These are phyloP conservation scores for Pseudococcus jackbeardsleyi DNA, from an alignment of 2,888 invertebrate genomes.

Conservation along the genomic window DNA sequence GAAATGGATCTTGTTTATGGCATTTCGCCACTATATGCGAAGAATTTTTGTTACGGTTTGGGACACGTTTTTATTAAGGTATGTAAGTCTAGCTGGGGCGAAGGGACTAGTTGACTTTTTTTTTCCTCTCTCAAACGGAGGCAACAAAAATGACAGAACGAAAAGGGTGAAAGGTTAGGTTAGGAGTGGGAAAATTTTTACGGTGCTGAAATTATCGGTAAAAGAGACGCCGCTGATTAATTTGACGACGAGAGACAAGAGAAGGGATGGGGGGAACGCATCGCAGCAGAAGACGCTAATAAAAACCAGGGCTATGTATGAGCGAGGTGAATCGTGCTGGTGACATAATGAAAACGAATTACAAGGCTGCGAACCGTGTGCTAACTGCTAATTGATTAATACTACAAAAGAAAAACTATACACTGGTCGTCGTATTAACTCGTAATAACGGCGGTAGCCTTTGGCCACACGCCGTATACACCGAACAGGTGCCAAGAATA, in stretches of 20 bases:
- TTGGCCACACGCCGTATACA: background rate
- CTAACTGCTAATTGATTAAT: slow-evolving; percentile 40
- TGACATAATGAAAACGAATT: slow-evolving; percentile 54
- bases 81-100: background rate
- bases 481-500: slow-evolving; percentile 48
- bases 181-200: background rate
- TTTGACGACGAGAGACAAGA: background rate
- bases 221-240: background rate
- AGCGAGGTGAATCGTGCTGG: background rate
- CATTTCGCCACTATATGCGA: slow-evolving; percentile 37
- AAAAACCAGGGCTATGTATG: background rate
- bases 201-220: background rate
- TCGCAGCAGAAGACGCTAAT: slow-evolving; percentile 31
- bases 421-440: background rate
- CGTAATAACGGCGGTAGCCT: background rate
- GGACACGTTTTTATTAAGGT: slow-evolving; percentile 47
- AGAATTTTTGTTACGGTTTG: slow-evolving; percentile 36
- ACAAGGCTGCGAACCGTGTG: slow-evolving; percentile 25
- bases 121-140: background rate
- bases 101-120: background rate
- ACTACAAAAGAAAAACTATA: slow-evolving; percentile 41
- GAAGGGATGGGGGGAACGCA: background rate
- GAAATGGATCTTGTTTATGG: slow-evolving; percentile 55
- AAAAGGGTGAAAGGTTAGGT: background rate
- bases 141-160: background rate